These are phyloP conservation scores for Plotosus lineatus DNA, from an alignment of 2,113 vertebrate species.

Conservation along the genomic window DNA sequence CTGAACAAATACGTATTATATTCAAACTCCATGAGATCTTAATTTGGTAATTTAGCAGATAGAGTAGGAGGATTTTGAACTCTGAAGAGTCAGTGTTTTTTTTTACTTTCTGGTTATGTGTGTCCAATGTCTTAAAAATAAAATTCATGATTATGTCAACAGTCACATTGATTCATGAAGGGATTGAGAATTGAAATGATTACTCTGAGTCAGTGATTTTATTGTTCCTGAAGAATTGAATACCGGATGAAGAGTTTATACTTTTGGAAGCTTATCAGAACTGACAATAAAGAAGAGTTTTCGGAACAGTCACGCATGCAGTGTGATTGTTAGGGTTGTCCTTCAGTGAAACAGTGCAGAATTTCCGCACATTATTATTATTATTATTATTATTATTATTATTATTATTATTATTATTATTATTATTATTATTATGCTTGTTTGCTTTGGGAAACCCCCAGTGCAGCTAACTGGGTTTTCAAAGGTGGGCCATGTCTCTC, in stretches of 20 bases:
- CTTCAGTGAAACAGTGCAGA: constrained; percentile 1
- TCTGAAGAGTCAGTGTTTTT: background rate
- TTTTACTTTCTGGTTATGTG: background rate
- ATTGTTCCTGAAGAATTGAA: constrained; percentile 8
- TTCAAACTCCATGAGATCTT: background rate
- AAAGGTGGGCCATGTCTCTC: too few species aligned
- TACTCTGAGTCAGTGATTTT: background rate
- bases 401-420: too few species aligned
- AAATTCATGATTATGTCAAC: background rate
- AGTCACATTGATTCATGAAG: constrained; percentile 15
- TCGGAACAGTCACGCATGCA: background rate
- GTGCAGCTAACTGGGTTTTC: too few species aligned
- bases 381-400: too few species aligned
- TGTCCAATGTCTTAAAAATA: background rate
- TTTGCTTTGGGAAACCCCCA: constrained; percentile 15
- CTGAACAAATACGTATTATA: background rate
- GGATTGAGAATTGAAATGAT: constrained; percentile 22
- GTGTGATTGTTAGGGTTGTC: background rate
- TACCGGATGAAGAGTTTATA: constrained; percentile 23
- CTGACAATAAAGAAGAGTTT: background rate
- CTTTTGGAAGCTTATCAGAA: constrained; percentile 6
- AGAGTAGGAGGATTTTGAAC: background rate
- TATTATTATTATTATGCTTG: background rate
- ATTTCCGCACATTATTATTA: constrained; percentile 13
- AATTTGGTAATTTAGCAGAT: background rate